Percentiles rank a stretch among this genome's conserved stretches.
These are phyloP conservation scores for Dermatemys mawii DNA, from an alignment of 2,113 vertebrate species.

Conservation along the genomic window DNA sequence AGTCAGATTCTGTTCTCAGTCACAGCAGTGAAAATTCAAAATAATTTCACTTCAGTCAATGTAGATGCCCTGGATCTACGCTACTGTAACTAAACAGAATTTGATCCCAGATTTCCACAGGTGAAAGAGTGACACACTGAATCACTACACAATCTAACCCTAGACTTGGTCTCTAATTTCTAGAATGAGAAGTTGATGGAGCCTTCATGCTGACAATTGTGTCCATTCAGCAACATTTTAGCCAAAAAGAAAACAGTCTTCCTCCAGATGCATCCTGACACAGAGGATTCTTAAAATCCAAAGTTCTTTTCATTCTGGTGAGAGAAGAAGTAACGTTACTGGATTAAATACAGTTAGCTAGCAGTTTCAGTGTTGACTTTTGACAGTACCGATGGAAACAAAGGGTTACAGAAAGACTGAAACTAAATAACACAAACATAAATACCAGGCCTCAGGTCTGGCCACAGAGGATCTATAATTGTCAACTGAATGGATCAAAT, in stretches of 20 bases:
- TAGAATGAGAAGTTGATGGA: neutral
- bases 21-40: neutral
- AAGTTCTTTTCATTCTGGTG: neutral
- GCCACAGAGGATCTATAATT: conserved; percentile 72
- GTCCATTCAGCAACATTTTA: neutral
- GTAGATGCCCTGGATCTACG: neutral
- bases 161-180: neutral
- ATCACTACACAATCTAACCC: fast-evolving
- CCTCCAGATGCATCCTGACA: neutral
- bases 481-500: conserved; percentile 75
- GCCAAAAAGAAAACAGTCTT: neutral
- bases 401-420: conserved; percentile 72
- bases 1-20: neutral
- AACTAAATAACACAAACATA: conserved; percentile 59
- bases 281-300: fast-evolving
- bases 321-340: neutral
- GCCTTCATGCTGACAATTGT: neutral
- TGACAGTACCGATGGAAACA: conserved; percentile 22
- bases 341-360: neutral
- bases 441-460: conserved; percentile 63
- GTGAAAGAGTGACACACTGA: neutral
- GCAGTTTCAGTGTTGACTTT: neutral
- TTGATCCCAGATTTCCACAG: neutral
- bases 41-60: neutral
- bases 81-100: neutral